Evolutionary conservation across 37 sponge, comb jelly and placozoan genomes (phyloP).

Genomic region (Cliona cf. orientalis): DNA sequence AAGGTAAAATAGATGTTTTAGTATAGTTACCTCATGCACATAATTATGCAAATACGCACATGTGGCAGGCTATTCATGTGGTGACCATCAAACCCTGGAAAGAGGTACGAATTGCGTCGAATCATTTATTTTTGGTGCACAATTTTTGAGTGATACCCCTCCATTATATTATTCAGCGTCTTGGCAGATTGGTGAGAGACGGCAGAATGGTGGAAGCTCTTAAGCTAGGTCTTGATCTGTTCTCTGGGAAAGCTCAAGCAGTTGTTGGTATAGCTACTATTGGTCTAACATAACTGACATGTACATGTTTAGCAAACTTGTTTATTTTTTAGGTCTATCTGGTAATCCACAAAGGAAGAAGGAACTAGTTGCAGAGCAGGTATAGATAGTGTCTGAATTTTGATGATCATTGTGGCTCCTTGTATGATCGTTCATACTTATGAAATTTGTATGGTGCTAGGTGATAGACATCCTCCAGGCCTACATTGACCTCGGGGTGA

Average conservation of each 20-base stretch:
- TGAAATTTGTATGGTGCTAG: neutral
- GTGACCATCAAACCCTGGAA: slow-evolving; percentile 82
- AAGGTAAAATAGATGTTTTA: slow-evolving; percentile 37
- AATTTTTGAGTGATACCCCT: neutral
- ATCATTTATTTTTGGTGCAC: too few species aligned
- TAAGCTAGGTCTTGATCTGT: slow-evolving; percentile 63
- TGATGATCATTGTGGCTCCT: neutral
- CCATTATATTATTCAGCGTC: slow-evolving; percentile 33
- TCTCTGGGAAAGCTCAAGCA: slow-evolving; percentile 70
- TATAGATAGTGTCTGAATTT: neutral
- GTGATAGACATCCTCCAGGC: slow-evolving; percentile 62
- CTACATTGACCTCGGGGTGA: slow-evolving; percentile 61
- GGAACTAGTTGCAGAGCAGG: slow-evolving; percentile 65
- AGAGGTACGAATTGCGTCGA: too few species aligned
- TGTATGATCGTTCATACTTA: neutral
- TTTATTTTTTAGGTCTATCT: slow-evolving; percentile 44
- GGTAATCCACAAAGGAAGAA: slow-evolving; percentile 51
- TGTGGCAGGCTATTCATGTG: slow-evolving; percentile 53
- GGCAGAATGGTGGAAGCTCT: slow-evolving; percentile 63
- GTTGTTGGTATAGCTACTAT: slow-evolving; percentile 78
- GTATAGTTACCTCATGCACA: neutral
- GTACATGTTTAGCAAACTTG: neutral
- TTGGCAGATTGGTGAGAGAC: slow-evolving; percentile 61
- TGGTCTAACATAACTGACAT: neutral
- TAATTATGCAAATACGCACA: neutral